Percentiles rank a stretch among this genome's conserved stretches.
These are phyloP conservation scores for Sula dactylatra DNA, from an alignment of 2,113 vertebrate species.

Conservation along the genomic window DNA sequence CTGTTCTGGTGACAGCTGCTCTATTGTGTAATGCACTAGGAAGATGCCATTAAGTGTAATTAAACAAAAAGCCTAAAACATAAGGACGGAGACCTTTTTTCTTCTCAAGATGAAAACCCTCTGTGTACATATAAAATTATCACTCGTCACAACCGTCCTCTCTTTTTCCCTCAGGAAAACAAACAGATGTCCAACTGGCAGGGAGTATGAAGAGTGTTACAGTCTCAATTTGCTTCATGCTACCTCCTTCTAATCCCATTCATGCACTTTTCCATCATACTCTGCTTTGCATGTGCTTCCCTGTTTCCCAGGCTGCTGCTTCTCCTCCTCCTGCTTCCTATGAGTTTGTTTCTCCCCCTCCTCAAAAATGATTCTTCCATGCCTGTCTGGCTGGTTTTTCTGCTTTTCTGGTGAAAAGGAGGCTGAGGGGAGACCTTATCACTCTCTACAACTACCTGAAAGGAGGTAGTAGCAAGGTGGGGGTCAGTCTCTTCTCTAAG, in stretches of 20 bases:
- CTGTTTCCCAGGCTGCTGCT: background rate
- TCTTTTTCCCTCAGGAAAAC: slow-evolving; percentile 24
- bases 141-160: background rate
- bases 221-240: background rate
- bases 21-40: slow-evolving; percentile 13
- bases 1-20: slow-evolving; percentile 53
- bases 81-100: slow-evolving; percentile 50
- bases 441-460: background rate
- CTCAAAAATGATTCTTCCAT: background rate
- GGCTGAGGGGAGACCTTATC: background rate
- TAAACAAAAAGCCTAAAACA: slow-evolving; percentile 65
- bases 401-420: background rate
- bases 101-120: slow-evolving; percentile 49
- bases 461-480: background rate
- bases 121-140: slow-evolving; percentile 46
- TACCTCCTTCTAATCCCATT: background rate
- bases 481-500: background rate
- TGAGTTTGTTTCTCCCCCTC: background rate
- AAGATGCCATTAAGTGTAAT: slow-evolving; percentile 63
- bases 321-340: background rate
- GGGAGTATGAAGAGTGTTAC: background rate
- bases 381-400: background rate
- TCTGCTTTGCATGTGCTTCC: background rate
- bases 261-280: background rate
- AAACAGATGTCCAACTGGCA: slow-evolving; percentile 61